Conservation (phyloP, 53 echinoderm and acorn worm species). For the Crossaster papposus region DNA sequence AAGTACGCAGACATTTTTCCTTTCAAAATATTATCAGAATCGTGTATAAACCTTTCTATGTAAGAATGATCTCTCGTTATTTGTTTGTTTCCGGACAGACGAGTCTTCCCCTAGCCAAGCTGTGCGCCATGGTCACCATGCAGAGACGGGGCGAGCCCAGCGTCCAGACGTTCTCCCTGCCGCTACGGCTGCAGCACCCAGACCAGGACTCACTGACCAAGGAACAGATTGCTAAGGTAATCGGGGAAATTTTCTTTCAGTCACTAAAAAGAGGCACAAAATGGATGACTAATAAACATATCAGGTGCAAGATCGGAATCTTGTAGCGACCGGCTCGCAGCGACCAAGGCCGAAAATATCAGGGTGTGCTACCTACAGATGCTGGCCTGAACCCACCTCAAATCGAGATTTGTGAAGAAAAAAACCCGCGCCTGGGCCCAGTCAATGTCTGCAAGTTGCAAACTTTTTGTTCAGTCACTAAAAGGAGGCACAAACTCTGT, state of each 20-base stretch:
- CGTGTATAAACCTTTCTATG: not conserved
- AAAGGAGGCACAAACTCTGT: not conserved
- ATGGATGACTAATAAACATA: too few species aligned
- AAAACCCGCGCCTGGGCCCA: too few species aligned
- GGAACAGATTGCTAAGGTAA: slow-evolving; percentile 74
- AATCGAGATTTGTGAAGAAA: too few species aligned
- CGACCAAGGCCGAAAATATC: too few species aligned
- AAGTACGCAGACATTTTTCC: slow-evolving; percentile 53
- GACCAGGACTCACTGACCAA: slow-evolving; percentile 54
- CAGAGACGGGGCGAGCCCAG: slow-evolving; percentile 96
- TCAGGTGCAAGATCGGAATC: too few species aligned
- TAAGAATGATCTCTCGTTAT: not conserved
- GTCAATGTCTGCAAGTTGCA: not conserved
- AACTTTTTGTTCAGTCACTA: not conserved
- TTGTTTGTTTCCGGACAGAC: slow-evolving; percentile 51
- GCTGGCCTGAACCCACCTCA: too few species aligned
- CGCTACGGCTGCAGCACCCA: slow-evolving; percentile 75
- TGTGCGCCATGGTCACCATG: slow-evolving; percentile 99
- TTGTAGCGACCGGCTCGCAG: too few species aligned
- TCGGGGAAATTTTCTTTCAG: too few species aligned
- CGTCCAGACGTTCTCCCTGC: slow-evolving; percentile 95
- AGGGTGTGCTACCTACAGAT: too few species aligned
- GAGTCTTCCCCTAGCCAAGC: slow-evolving; percentile 90
- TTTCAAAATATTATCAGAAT: not conserved
- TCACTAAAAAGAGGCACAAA: too few species aligned